These are phyloP conservation scores for Glyphotaelius pellucidus DNA, from an alignment of 2,888 invertebrate species.

Conservation along the genomic window DNA sequence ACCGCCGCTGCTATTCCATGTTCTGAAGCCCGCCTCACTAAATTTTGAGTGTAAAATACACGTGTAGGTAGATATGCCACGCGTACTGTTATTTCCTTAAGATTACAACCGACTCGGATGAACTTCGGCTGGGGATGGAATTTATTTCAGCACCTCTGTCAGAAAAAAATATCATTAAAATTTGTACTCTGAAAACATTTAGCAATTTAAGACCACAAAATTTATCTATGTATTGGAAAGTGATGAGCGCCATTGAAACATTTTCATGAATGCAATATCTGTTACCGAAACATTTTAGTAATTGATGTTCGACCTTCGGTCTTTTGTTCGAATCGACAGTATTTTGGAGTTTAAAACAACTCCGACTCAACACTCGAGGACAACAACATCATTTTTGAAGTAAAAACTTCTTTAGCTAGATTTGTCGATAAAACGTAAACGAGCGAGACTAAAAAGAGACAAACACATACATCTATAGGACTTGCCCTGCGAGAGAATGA, in stretches of 20 bases:
- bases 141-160: not conserved
- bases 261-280: not conserved
- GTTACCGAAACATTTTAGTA: not conserved
- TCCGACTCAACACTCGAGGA: too few species aligned
- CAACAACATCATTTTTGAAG: too few species aligned
- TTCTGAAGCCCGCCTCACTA: not conserved
- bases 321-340: not conserved
- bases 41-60: slow-evolving; percentile 25
- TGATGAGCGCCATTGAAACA: too few species aligned
- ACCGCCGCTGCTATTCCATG: slow-evolving; percentile 1
- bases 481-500: too few species aligned
- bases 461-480: too few species aligned
- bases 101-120: not conserved
- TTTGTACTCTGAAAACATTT: not conserved
- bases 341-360: too few species aligned
- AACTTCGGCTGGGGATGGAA: not conserved
- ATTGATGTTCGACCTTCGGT: not conserved
- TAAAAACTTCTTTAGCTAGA: too few species aligned
- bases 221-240: not conserved
- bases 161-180: not conserved
- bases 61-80: not conserved
- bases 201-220: not conserved
- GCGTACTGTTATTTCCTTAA: not conserved
- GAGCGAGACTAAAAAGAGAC: too few species aligned
- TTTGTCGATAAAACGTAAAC: too few species aligned